phyloP scores from a whole-genome alignment of 1,140 invertebrate genomes.

The Anastrepha obliqua region DNA sequence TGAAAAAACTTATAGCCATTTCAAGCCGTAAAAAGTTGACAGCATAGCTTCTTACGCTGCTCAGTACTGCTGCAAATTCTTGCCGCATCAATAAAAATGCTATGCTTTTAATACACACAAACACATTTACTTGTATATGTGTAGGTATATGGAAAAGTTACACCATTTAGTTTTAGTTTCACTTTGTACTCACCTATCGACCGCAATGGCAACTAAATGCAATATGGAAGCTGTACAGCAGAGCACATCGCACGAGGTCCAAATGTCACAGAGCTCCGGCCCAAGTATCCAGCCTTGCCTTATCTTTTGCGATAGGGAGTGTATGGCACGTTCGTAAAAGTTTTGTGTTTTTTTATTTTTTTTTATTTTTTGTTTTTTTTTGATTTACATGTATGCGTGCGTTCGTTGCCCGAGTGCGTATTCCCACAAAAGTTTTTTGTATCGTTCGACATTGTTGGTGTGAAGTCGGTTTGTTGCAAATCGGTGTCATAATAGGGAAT shows the following conservation, averaged over 20 bases:
- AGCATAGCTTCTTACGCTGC: too few relatives aligned
- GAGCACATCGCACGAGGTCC: conserved; percentile 97
- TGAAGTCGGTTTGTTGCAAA: not conserved
- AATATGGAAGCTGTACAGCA: conserved; percentile 98
- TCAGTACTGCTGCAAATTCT: too few relatives aligned
- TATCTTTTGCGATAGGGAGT: conserved; percentile 70
- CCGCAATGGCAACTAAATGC: conserved; percentile 95
- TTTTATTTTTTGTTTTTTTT: too few relatives aligned
- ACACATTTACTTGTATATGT: too few relatives aligned
- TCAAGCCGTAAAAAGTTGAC: too few relatives aligned
- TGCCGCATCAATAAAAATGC: too few relatives aligned
- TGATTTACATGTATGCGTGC: not conserved
- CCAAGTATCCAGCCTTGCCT: conserved; percentile 90
- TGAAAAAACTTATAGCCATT: too few relatives aligned
- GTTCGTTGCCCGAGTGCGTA: not conserved
- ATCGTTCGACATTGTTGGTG: not conserved
- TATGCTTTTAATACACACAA: too few relatives aligned
- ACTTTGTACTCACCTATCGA: conserved; percentile 81
- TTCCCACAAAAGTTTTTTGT: not conserved
- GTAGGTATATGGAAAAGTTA: not conserved
- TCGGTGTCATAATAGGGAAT: not conserved
- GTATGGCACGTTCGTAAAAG: not conserved
- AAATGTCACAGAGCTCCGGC: conserved; percentile 93
- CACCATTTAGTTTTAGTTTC: not conserved
- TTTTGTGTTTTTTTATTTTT: not conserved